A percentile compares a stretch with the other conserved stretches of the same genome.
These are phyloP conservation scores for Drosophila setifemur DNA, from an alignment of 1,140 invertebrate genomes.

Conservation along the genomic window DNA sequence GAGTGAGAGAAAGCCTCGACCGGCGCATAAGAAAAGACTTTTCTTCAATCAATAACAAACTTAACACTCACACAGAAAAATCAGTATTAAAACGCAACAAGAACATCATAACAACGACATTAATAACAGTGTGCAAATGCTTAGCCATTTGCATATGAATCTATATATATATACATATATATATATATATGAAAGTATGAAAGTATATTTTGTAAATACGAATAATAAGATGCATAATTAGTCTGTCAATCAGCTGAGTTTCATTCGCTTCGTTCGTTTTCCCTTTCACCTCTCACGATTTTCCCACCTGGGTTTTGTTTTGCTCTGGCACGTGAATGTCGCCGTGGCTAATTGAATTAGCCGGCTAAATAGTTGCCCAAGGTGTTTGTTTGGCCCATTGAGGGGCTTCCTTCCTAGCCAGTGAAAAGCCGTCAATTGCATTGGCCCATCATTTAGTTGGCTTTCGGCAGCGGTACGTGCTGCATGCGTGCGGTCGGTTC, in stretches of 20 bases:
- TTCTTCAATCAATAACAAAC: constrained; percentile 42
- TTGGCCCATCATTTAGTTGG: constrained; percentile 73
- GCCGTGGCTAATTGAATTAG: constrained; percentile 68
- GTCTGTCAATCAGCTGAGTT: constrained; percentile 74
- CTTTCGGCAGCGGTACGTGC: constrained; percentile 71
- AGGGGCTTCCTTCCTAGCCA: constrained; percentile 54
- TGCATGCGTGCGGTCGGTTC: constrained; percentile 70
- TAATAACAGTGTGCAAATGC: constrained; percentile 44
- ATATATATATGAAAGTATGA: constrained; percentile 1
- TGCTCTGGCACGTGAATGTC: constrained; percentile 62
- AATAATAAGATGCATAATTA: constrained; percentile 74
- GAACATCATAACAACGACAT: constrained; percentile 17
- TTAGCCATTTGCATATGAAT: constrained; percentile 24
- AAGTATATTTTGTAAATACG: constrained; percentile 68
- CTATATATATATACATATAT: constrained; percentile 21
- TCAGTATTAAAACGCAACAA: constrained; percentile 58
- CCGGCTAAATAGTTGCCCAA: constrained; percentile 60
- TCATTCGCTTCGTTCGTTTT: constrained; percentile 39
- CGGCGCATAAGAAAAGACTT: constrained; percentile 41
- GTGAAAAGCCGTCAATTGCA: constrained; percentile 55
- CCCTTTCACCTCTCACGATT: neutral
- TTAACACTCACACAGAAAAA: constrained; percentile 6
- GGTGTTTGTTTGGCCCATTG: constrained; percentile 52
- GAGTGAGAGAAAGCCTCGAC: constrained; percentile 5
- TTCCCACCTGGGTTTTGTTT: constrained; percentile 3